Evolutionary conservation across 2,797 vertebrate genomes (phyloP).

Genomic region (Choloepus didactylus): DNA sequence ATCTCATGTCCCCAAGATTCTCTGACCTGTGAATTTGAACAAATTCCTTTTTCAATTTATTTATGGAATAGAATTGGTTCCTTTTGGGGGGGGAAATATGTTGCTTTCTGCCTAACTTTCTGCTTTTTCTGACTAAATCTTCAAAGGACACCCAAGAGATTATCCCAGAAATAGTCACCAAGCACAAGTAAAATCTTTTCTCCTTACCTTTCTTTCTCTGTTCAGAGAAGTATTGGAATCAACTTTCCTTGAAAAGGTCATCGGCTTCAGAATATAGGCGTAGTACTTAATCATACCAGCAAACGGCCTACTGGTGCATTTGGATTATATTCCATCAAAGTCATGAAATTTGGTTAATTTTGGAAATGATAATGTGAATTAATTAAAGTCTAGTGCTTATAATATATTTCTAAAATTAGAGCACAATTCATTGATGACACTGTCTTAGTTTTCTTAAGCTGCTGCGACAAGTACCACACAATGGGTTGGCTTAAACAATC

Average conservation of each 20-base stretch:
- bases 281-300: neutral
- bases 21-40: neutral
- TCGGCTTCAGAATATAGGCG: neutral
- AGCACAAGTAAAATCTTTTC: neutral
- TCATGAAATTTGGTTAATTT: neutral
- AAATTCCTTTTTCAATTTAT: neutral
- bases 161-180: neutral
- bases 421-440: neutral
- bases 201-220: neutral
- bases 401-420: neutral
- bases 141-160: conserved; percentile 23
- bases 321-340: neutral
- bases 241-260: neutral
- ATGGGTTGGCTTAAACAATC: too few species aligned
- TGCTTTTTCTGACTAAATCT: neutral
- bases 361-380: neutral
- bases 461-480: too few species aligned
- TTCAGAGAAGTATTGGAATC: neutral
- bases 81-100: neutral
- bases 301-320: neutral
- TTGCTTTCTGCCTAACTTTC: neutral
- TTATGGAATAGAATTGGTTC: neutral
- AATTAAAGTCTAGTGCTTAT: neutral
- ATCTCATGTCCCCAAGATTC: neutral
- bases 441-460: too few species aligned